A percentile compares a stretch with the other conserved stretches of the same genome.
Evolutionary conservation across 2,797 vertebrate species (phyloP).

Genomic region (Benthosema pterotum): DNA sequence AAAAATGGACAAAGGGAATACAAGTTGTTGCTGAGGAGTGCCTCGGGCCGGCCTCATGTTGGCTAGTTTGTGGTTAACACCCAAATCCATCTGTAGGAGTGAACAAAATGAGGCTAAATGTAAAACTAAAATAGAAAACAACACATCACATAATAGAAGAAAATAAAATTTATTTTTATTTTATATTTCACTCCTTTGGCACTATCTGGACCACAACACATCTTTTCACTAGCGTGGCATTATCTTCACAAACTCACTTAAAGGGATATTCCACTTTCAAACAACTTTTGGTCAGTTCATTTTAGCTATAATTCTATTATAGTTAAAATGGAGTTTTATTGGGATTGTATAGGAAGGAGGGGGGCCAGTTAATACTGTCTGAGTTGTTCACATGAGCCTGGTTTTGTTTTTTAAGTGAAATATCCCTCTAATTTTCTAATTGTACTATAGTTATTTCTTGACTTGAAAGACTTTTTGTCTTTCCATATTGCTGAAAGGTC

Average conservation of each 20-base stretch:
- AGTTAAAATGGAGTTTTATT: too few relatives aligned
- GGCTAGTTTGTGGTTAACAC: constrained; percentile 40
- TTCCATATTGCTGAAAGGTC: too few relatives aligned
- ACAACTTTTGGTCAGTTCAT: too few relatives aligned
- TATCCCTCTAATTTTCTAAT: too few relatives aligned
- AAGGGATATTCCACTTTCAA: too few relatives aligned
- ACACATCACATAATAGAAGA: not conserved
- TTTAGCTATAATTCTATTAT: too few relatives aligned
- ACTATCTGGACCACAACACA: not conserved
- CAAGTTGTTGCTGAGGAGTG: constrained; percentile 26
- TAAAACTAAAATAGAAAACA: constrained; percentile 1
- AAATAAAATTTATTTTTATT: not conserved
- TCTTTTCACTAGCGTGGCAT: constrained; percentile 11
- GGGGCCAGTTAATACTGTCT: too few relatives aligned
- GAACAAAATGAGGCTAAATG: constrained; percentile 3
- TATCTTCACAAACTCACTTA: not conserved
- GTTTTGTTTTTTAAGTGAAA: too few relatives aligned
- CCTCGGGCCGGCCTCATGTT: constrained; percentile 30
- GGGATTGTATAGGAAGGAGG: too few relatives aligned
- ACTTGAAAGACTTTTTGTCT: not conserved
- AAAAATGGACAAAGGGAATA: constrained; percentile 20
- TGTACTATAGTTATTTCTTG: not conserved
- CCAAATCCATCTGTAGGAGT: constrained; percentile 23
- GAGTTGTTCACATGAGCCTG: too few relatives aligned
- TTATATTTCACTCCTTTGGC: constrained; percentile 1